Evolutionary conservation across 2,113 vertebrate species (phyloP).

Genomic region (Cochlearius cochlearius): DNA sequence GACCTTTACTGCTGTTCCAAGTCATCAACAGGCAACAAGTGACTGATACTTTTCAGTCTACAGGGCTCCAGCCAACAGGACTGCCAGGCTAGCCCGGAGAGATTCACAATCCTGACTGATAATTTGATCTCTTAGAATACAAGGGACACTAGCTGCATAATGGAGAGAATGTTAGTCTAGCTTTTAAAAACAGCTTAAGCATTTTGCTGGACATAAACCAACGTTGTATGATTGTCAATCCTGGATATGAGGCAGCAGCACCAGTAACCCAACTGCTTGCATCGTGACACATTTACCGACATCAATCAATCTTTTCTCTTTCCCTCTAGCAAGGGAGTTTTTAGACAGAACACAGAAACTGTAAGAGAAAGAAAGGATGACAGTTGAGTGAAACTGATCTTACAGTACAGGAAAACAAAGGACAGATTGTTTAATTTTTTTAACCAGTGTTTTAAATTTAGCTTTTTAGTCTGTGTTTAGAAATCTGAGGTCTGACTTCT

Average conservation of each 20-base stretch:
- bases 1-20: neutral
- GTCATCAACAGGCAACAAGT: accelerated
- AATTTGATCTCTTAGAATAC: neutral
- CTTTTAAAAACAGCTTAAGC: neutral
- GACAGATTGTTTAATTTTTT: neutral
- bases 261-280: neutral
- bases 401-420: neutral
- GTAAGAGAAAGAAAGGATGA: neutral
- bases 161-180: neutral
- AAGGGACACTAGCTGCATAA: neutral
- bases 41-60: neutral
- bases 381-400: neutral
- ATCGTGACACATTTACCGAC: neutral
- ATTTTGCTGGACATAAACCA: neutral
- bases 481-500: neutral
- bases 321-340: neutral
- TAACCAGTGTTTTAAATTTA: neutral
- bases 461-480: neutral
- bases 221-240: neutral
- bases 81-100: neutral
- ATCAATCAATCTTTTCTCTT: neutral
- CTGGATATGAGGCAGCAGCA: neutral
- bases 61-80: neutral
- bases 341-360: neutral
- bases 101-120: neutral